Evolutionary conservation across 2,797 vertebrate species (phyloP).

Genomic region (Lindbergichthys nudifrons): DNA sequence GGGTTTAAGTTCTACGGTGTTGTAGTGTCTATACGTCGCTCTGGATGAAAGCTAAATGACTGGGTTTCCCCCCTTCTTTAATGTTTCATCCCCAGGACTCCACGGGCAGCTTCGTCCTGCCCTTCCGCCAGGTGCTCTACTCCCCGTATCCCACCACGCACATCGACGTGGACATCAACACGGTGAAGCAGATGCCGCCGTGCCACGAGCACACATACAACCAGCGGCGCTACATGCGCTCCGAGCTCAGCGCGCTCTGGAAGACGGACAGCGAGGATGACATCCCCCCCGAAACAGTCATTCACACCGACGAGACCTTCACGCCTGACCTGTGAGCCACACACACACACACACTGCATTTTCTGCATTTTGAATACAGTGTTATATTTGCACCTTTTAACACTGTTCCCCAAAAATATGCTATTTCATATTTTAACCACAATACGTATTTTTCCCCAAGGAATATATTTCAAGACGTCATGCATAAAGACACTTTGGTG

Average conservation of each 20-base stretch:
- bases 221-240: conserved; percentile 94
- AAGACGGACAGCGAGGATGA: conserved; percentile 94
- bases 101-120: conserved; percentile 95
- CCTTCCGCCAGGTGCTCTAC: conserved; percentile 97
- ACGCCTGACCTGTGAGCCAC: conserved; percentile 93
- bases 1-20: too few relatives aligned
- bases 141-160: conserved; percentile 96
- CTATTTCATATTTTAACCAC: not conserved
- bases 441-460: conserved; percentile 68
- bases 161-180: conserved; percentile 97
- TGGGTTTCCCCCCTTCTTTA: too few relatives aligned
- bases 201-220: conserved; percentile 97
- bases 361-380: not conserved
- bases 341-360: not conserved
- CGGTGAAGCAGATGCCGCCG: conserved; percentile 97
- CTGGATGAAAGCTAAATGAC: too few relatives aligned
- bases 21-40: too few relatives aligned
- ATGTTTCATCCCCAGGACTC: conserved; percentile 86
- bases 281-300: conserved; percentile 90
- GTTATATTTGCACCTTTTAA: not conserved
- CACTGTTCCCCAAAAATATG: not conserved
- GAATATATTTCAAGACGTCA: conserved; percentile 97
- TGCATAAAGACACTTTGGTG: conserved; percentile 93
- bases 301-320: conserved; percentile 93
- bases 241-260: conserved; percentile 92